Base-by-base conservation (phyloP, 2,113 vertebrate genomes). In the Corydoras sp. region DNA sequence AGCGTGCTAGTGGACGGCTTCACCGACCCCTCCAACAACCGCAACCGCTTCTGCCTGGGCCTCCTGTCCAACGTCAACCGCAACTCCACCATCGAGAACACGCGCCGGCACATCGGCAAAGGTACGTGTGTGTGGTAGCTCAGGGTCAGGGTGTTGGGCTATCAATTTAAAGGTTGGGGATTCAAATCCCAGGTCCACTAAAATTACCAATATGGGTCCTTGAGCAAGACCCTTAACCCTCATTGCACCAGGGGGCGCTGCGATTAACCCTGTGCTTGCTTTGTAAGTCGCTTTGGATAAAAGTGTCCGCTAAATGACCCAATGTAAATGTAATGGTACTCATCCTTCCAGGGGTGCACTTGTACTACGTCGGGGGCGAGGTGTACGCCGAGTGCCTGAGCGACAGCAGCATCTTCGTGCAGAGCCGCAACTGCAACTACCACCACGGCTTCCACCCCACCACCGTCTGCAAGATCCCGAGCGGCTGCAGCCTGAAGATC, bases 21-120 rank as follows among this genome's bases (percentile, higher is more conserved):
- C 87, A 99, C 97, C 2, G 97, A 99, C 83, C 97, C 97, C 74
- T 98, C 97, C 65, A 99, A 99, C 88, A 99, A 97, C 83, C 95
- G 95, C 85, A 99, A 95, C 91, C 92, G 97, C 12, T 99, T 99
- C 88, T 99, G 97, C 83, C 92, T 99, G 51, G 97, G 97, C 82
- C 92, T 99, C 78, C 92, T 99, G 49, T 99, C 97, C 13, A 98
- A 99, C 0, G 96, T 99, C 67, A 99, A 99, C 87, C 95, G 97
- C 83, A 99, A 99, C 88, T 99, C 97, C 71, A 99, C 96, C 67
- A 99, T 99, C 5, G 97, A 99, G 86, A 99, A 99, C 85, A 99
- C 96, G 0, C 91, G 97, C 81, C 88, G 95, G 80, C 97, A 99
- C 69, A 99, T 99, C 30, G 95, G 96, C 74, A 99, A 97, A 94